Conservation (phyloP, 2,888 invertebrate species). For the Pasiphila rectangulata region DNA sequence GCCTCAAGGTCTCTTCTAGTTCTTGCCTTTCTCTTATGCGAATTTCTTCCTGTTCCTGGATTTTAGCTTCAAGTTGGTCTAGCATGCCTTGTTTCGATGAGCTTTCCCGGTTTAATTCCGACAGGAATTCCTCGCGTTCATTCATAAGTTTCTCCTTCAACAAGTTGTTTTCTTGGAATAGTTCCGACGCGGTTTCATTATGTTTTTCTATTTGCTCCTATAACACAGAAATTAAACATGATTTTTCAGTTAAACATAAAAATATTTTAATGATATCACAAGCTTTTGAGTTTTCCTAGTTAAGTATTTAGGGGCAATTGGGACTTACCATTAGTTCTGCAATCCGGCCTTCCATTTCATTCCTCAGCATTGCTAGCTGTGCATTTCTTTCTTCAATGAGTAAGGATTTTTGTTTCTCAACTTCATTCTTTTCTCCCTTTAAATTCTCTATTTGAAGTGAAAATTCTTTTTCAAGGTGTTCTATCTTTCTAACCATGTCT, state of each 20-base stretch:
- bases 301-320: no score
- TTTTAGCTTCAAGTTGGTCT: conserved; percentile 69
- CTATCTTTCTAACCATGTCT: conserved; percentile 70
- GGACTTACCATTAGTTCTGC: conserved; percentile 55
- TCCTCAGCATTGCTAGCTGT: conserved; percentile 52
- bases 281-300: no score
- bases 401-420: conserved; percentile 65
- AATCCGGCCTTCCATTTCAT: conserved; percentile 64
- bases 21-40: conserved; percentile 66
- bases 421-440: conserved; percentile 71
- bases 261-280: no score
- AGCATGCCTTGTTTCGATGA: conserved; percentile 76
- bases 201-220: conserved; percentile 68
- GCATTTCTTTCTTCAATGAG: conserved; percentile 70
- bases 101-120: conserved; percentile 69
- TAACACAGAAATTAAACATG: conserved; percentile 19
- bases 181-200: conserved; percentile 61
- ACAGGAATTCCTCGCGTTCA: conserved; percentile 75
- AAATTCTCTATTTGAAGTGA: conserved; percentile 68
- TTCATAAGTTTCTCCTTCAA: conserved; percentile 70
- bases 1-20: conserved; percentile 57
- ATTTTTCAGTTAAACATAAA: no score
- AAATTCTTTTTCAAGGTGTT: conserved; percentile 63
- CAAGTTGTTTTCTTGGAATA: conserved; percentile 68
- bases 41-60: conserved; percentile 71